Evolutionary conservation across 2,113 vertebrate species (phyloP).

Genomic region (Cisticola juncidis): DNA sequence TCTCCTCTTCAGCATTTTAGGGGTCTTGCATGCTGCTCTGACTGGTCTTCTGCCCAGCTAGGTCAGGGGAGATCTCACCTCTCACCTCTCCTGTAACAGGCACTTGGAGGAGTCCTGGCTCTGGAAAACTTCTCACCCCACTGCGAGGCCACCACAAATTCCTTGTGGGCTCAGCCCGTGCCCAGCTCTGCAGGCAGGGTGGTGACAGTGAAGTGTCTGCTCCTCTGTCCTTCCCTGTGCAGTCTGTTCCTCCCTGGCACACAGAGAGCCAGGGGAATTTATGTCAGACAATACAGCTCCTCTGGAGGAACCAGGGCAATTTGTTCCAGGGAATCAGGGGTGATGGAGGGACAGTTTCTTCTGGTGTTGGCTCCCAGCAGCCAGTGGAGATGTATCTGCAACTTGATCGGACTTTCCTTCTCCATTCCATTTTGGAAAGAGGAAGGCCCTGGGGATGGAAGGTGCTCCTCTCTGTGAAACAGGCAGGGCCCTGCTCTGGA

Average conservation of each 20-base stretch:
- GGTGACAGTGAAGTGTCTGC: neutral
- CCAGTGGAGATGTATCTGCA: neutral
- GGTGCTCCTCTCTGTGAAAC: neutral
- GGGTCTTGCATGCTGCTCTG: neutral
- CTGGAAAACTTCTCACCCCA: neutral
- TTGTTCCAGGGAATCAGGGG: neutral
- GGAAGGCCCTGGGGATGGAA: neutral
- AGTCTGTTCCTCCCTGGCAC: neutral
- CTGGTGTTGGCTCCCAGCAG: neutral
- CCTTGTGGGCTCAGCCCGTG: neutral
- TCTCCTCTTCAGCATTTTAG: neutral
- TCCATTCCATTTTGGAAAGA: neutral
- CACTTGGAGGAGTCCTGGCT: neutral
- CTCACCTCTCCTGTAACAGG: fast-evolving
- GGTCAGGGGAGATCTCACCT: neutral
- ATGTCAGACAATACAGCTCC: neutral
- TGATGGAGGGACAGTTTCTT: neutral
- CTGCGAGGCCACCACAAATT: neutral
- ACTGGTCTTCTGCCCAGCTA: neutral
- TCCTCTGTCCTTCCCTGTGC: neutral
- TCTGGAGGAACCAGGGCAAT: neutral
- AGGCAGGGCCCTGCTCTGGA: neutral
- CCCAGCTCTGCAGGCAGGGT: neutral
- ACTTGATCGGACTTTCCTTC: neutral
- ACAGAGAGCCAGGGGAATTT: neutral